Percentiles rank a stretch among this genome's conserved stretches.
Conservation (phyloP, 2,113 vertebrate genomes). For the Tupaia chinensis region DNA sequence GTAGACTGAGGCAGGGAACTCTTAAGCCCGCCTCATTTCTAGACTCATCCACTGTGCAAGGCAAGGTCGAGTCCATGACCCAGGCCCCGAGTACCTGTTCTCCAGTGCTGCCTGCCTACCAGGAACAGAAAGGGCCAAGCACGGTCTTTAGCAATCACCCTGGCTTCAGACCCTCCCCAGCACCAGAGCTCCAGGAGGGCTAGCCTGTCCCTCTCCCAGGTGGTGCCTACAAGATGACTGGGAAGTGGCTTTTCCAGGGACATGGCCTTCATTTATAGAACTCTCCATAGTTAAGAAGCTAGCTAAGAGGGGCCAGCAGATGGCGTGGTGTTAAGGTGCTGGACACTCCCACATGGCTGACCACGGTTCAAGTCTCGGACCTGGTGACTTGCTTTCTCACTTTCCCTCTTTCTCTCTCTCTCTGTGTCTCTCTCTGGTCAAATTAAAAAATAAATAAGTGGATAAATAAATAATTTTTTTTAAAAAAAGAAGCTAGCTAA, state of each 20-base stretch:
- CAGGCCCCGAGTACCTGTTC: fast-evolving
- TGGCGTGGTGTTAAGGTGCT: no score
- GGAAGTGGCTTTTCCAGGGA: background rate
- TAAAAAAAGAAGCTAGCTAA: background rate
- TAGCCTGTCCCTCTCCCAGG: background rate
- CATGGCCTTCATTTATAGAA: fast-evolving
- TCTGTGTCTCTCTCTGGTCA: no score
- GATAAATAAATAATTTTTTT: no score
- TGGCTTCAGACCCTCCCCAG: background rate
- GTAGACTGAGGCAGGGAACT: background rate
- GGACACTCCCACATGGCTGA: no score
- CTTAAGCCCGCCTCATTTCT: background rate
- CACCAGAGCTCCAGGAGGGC: background rate
- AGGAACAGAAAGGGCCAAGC: no score
- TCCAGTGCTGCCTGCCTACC: fast-evolving
- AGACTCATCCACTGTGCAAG: background rate
- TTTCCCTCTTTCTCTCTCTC: no score
- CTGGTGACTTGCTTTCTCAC: no score
- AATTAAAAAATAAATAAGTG: no score
- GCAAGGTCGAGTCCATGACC: background rate
- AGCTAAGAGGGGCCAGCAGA: no score
- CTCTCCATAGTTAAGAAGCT: background rate
- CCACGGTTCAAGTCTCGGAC: no score
- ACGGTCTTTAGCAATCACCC: background rate
- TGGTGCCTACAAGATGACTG: background rate